These are phyloP conservation scores for Eulemur mongoz DNA, from an alignment of 2,797 vertebrate genomes.

Conservation along the genomic window DNA sequence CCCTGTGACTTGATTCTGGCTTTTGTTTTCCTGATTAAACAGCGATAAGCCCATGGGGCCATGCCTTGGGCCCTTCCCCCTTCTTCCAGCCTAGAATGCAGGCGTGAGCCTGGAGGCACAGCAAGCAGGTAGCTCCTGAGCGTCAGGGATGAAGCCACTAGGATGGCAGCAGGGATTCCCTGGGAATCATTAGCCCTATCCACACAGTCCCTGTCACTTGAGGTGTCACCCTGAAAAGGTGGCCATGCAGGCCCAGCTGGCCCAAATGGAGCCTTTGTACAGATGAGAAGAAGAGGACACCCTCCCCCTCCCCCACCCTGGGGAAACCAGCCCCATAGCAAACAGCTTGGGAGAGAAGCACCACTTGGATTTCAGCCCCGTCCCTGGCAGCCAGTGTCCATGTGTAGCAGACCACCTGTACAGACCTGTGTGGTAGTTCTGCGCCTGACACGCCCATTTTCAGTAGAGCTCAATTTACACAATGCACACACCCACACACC, in stretches of 20 bases:
- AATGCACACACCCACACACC: not conserved
- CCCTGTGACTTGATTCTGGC: not conserved
- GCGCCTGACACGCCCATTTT: not conserved
- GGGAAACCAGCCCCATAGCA: not conserved
- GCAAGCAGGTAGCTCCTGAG: not conserved
- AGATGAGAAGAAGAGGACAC: not conserved
- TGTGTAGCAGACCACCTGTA: not conserved
- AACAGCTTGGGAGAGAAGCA: not conserved
- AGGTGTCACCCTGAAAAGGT: not conserved
- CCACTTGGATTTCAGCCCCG: not conserved
- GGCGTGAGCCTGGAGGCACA: not conserved
- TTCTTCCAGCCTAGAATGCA: not conserved
- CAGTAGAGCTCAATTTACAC: not conserved
- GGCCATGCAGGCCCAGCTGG: not conserved
- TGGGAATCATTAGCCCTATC: not conserved
- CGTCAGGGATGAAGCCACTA: not conserved
- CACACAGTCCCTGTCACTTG: not conserved
- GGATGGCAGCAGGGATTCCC: not conserved
- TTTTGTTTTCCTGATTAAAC: not conserved
- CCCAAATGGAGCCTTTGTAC: not conserved
- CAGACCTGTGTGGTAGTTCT: not conserved
- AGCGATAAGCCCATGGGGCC: not conserved
- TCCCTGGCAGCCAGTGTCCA: not conserved
- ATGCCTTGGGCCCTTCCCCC: not conserved
- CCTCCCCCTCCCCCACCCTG: no score